Evolutionary conservation across 2,113 vertebrate species (phyloP).

Genomic region (Burhinus oedicnemus): DNA sequence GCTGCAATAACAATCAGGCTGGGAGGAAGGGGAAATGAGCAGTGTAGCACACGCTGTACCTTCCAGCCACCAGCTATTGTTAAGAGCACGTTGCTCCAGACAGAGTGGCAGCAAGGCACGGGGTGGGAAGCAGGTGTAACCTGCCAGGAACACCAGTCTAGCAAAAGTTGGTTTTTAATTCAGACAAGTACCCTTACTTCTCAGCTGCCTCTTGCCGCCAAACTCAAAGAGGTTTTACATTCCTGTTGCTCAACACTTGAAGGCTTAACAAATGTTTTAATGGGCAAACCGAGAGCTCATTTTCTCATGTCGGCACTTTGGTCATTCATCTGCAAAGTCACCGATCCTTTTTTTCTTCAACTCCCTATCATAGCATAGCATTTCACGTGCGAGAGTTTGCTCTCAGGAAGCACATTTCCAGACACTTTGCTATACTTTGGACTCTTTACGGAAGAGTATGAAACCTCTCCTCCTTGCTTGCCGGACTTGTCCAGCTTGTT

Average conservation of each 20-base stretch:
- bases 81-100: conserved; percentile 64
- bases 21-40: conserved; percentile 76
- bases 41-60: conserved; percentile 68
- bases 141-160: conserved; percentile 40
- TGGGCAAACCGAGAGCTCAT: neutral
- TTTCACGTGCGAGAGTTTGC: neutral
- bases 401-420: neutral
- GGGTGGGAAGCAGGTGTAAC: conserved; percentile 62
- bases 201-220: neutral
- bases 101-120: conserved; percentile 59
- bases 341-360: neutral
- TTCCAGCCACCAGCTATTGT: conserved; percentile 80
- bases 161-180: conserved; percentile 27
- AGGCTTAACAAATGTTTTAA: neutral
- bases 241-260: neutral
- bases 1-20: conserved; percentile 61
- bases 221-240: neutral
- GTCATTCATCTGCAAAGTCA: neutral
- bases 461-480: neutral
- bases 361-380: neutral
- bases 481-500: neutral
- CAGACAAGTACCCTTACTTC: neutral
- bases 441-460: neutral
- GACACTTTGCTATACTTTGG: neutral
- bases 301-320: neutral